These are phyloP conservation scores for Platyrinchus mystaceus DNA, from an alignment of 2,797 vertebrate species.

Conservation along the genomic window DNA sequence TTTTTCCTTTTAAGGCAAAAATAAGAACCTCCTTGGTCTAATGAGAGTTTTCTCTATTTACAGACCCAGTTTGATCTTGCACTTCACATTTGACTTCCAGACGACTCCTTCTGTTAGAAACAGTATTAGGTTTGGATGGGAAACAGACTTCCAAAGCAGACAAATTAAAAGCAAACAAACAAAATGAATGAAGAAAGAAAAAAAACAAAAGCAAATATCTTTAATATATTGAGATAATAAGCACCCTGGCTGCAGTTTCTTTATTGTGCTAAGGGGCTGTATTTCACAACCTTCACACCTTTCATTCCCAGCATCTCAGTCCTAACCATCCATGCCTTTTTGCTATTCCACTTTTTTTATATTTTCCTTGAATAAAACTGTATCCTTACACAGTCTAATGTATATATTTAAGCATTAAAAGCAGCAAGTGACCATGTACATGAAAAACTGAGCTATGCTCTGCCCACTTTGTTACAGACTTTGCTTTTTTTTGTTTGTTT, in stretches of 20 bases:
- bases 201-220: not conserved
- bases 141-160: not conserved
- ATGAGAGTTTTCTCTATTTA: not conserved
- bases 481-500: not conserved
- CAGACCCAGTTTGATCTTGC: not conserved
- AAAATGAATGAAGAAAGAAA: not conserved
- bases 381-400: not conserved
- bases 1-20: not conserved
- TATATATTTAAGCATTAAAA: not conserved
- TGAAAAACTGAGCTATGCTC: not conserved
- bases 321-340: not conserved
- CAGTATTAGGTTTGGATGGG: not conserved
- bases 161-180: constrained; percentile 31
- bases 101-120: not conserved
- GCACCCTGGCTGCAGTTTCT: not conserved
- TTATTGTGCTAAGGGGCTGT: not conserved
- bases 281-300: not conserved
- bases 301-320: not conserved
- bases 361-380: not conserved
- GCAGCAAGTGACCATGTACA: not conserved
- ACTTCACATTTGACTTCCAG: not conserved
- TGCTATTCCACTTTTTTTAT: not conserved
- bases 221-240: not conserved
- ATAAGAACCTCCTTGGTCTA: not conserved
- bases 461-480: not conserved